Evolutionary conservation across 1,140 invertebrate genomes (phyloP), one percentile per base, ranked within the genome.

Genomic region (Propsilocerus akamusi): DNA sequence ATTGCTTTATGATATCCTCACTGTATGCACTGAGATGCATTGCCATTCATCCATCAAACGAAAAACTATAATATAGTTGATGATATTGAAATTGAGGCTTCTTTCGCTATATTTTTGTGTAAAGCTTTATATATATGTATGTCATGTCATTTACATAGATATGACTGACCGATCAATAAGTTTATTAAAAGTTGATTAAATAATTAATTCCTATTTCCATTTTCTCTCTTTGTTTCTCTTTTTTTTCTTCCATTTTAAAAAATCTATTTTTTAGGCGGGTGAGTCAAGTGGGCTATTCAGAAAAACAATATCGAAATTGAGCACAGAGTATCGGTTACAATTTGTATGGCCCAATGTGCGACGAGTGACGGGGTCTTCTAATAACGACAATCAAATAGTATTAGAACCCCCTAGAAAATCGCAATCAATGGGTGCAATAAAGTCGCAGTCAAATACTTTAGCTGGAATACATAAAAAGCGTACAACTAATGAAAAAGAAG

Each of bases 241-340:
- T 64, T 56, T 64, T 63, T 52, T 61, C 54, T 63, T 61, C 61
- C 23, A 10, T 51, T 14, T 4, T 17, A 20, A 41, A 41, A 17
- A 22, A 20, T 17, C 22, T n/a, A 8, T 41, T 41, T 10, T 58
- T 53, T 63, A 65, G 63, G 61, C 64, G 62, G 64, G 62, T 65
- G 60, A 64, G 64, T 64, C 63, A 59, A 65, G 61, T 60, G 70
- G 74, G 59, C 72, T 78, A 62, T 68, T 80, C 56, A 76, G 74
- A 67, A 78, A 78, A 63, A 77, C 77, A 58, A 78, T 80, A 61
- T 74, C 75, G 55, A 76, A 78, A 62, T 79, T 81, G 64, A 84
- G 81, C 69, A 86, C 85, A 54, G 86, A 88, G 71, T 88, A 90
- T 70, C 74, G 84, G 55, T 74, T 87, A 58, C 85, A 90, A 72